Percentiles rank a stretch among this genome's conserved stretches.
Evolutionary conservation across 2,888 invertebrate genomes (phyloP).

Genomic region (Eremobia ochroleuca): DNA sequence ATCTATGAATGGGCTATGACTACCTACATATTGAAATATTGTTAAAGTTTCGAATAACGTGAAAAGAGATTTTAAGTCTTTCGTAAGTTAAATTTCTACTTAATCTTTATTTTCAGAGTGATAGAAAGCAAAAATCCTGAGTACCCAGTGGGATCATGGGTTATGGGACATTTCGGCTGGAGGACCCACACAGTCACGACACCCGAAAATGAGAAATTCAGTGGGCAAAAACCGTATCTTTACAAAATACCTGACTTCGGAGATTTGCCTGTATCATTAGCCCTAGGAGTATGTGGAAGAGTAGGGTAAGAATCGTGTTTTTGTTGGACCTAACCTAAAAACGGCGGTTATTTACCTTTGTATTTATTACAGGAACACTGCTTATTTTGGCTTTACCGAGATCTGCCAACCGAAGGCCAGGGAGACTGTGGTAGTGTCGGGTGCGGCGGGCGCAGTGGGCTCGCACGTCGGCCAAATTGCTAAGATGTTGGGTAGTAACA

Average conservation of each 20-base stretch:
- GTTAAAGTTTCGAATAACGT: neutral
- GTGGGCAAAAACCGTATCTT: constrained; percentile 78
- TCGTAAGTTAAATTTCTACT: neutral
- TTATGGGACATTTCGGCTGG: constrained; percentile 93
- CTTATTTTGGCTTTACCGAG: constrained; percentile 93
- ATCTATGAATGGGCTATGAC: no score
- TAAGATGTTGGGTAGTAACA: constrained; percentile 91
- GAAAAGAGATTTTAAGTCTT: neutral
- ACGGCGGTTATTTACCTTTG: neutral
- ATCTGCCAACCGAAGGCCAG: constrained; percentile 92
- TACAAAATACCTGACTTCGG: constrained; percentile 90
- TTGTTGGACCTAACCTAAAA: neutral
- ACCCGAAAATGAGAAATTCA: constrained; percentile 76
- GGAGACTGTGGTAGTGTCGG: constrained; percentile 93
- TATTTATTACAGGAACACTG: constrained; percentile 90
- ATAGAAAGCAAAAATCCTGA: constrained; percentile 91
- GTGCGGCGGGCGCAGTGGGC: constrained; percentile 94
- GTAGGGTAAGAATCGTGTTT: constrained; percentile 90
- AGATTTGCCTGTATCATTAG: constrained; percentile 90
- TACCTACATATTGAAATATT: neutral
- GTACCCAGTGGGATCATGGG: constrained; percentile 91
- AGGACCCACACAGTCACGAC: constrained; percentile 90
- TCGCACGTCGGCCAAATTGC: constrained; percentile 94
- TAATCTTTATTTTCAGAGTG: constrained; percentile 87
- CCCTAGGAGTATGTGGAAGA: constrained; percentile 92